Evolutionary conservation across 2,888 invertebrate species (phyloP), one percentile per base, ranked within the genome.

Genomic region (Allophyes oxyacanthae): DNA sequence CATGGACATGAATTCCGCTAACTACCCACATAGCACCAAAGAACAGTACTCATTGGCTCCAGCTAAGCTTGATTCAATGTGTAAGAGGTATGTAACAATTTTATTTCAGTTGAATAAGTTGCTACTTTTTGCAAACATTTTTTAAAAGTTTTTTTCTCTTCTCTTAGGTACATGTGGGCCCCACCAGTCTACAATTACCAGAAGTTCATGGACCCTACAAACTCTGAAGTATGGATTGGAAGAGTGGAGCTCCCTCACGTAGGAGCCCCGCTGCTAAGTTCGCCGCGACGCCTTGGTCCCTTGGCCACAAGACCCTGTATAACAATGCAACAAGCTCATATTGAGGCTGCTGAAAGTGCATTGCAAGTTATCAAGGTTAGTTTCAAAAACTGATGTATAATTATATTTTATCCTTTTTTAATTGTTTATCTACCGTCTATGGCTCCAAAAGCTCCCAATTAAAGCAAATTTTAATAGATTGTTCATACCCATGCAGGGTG

Each of bases 11-110:
- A 83, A 82, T 59, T 63, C 78, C 7, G 50, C 52, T 30, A 43
- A 10, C 65, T 72, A 59, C 44, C 61, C 42, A 20, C 62, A 46
- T 65, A 11, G 49, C 45, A n/a, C 56, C 13, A 57, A 74, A 34
- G 82, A 84, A 8, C 72, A 76, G 41, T 90, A 87, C 73, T 75
- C 77, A 14, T 58, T 88, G 70, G 88, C 92, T 55, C 90, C 92
- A 58, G 88, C 88, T 62, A 92, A 89, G 71, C 86, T 94, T 33
- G 91, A 92, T 33, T 81, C 91, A 0, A 84, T 93, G 84, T 93
- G 93, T 61, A 91, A 88, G 64, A 87, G 89, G 93, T 91, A 73
- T 41, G 33, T 13, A 30, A 9, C n/a, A 14, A 25, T 34, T 34
- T 6, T 28, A 8, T 8, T 8, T 8, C 28, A 28, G 6, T 28